Conservation (phyloP, 2,113 vertebrate genomes). For the Scomber colias region DNA sequence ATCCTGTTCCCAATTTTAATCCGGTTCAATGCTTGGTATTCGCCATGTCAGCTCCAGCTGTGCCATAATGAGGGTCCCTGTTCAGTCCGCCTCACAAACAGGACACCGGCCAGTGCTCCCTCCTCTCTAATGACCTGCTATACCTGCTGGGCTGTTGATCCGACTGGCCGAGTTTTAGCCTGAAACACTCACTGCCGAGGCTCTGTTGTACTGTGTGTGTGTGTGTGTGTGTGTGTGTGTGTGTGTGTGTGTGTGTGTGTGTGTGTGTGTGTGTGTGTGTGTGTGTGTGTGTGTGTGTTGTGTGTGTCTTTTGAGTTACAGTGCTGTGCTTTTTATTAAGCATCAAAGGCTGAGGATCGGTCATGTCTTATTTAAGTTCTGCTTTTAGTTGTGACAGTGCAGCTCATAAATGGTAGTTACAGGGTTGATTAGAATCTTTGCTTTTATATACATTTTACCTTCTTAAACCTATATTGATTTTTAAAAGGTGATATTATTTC, state of each 20-base stretch:
- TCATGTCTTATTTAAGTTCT: not conserved
- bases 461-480: too few relatives aligned
- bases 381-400: not conserved
- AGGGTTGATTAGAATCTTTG: too few relatives aligned
- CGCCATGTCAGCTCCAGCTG: constrained; percentile 63
- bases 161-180: not conserved
- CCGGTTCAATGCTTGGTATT: constrained; percentile 52
- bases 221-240: not conserved
- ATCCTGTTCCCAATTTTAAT: constrained; percentile 47
- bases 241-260: not conserved
- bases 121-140: constrained; percentile 27
- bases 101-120: not conserved
- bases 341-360: not conserved
- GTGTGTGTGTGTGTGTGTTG: too few relatives aligned
- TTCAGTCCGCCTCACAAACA: constrained; percentile 33
- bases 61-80: constrained; percentile 62
- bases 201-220: not conserved
- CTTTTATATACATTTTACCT: too few relatives aligned
- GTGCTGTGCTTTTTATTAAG: not conserved
- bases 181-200: not conserved
- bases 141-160: constrained; percentile 35
- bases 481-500: too few relatives aligned
- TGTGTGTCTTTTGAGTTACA: not conserved
- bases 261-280: not conserved
- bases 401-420: not conserved